Evolutionary conservation across 35 echinoderm and acorn worm species (phyloP).

Genomic region (Heliocidaris erythrogramma): DNA sequence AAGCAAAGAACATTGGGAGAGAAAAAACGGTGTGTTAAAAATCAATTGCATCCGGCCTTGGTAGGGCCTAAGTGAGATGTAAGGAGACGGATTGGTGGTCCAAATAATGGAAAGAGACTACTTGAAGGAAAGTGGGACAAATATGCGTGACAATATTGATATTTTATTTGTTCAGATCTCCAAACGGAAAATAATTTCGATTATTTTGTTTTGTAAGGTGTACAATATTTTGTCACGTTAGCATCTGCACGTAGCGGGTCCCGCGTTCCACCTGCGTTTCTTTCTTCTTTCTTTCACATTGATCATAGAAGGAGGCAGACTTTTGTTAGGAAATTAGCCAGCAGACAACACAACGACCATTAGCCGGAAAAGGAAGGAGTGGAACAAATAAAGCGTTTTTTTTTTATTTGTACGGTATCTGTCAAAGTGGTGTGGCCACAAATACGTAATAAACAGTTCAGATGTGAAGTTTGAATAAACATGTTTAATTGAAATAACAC

Average conservation of each 20-base stretch:
- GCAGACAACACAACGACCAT: background rate
- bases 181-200: background rate
- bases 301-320: background rate
- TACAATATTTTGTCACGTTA: background rate
- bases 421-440: background rate
- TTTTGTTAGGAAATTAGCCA: background rate
- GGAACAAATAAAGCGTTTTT: background rate
- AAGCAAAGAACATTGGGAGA: background rate
- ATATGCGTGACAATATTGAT: conserved; percentile 12
- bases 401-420: background rate
- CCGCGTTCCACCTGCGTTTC: background rate
- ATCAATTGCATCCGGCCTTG: background rate
- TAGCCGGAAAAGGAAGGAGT: background rate
- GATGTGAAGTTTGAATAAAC: background rate
- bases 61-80: background rate
- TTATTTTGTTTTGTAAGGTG: background rate
- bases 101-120: background rate
- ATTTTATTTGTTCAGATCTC: conserved; percentile 13
- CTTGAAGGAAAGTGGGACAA: background rate
- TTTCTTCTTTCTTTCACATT: background rate
- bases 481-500: background rate
- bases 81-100: background rate
- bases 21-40: background rate
- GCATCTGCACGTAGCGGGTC: background rate
- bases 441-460: background rate